These are phyloP conservation scores for Strigamia transsilvanica DNA, from an alignment of 2,888 invertebrate genomes.

Conservation along the genomic window DNA sequence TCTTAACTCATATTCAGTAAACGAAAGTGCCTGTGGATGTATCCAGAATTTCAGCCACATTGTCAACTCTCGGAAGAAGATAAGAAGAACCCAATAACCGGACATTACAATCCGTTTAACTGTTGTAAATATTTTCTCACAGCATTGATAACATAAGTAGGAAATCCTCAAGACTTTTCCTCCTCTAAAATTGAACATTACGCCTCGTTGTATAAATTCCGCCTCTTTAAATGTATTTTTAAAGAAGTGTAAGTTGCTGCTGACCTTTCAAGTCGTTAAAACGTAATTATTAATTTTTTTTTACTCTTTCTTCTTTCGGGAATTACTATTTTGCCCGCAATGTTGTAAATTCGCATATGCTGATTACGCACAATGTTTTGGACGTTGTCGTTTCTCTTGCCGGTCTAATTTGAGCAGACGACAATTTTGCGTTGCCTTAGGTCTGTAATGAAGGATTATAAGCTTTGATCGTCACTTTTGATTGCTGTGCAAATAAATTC, in stretches of 20 bases:
- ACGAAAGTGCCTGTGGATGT: too few species aligned
- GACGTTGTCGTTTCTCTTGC: not conserved
- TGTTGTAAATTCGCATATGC: slow-evolving; percentile 33
- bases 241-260: not conserved
- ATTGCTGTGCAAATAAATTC: slow-evolving; percentile 27
- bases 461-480: slow-evolving; percentile 37
- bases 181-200: too few species aligned
- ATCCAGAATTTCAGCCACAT: too few species aligned
- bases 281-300: slow-evolving; percentile 10
- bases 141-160: too few species aligned
- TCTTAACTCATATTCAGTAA: too few species aligned
- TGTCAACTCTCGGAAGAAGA: too few species aligned
- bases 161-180: too few species aligned
- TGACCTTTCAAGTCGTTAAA: slow-evolving; percentile 32
- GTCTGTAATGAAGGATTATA: slow-evolving; percentile 30
- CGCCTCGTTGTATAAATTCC: too few species aligned
- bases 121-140: too few species aligned
- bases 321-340: not conserved
- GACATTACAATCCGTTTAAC: too few species aligned
- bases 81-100: too few species aligned
- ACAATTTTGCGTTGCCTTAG: slow-evolving; percentile 35
- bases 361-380: slow-evolving; percentile 29
- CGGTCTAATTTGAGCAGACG: not conserved
- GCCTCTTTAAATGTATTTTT: too few species aligned
- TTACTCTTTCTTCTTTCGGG: not conserved